A percentile compares a stretch with the other conserved stretches of the same genome.
Conservation (phyloP, 2,888 invertebrate species). For the Ceraclea dissimilis region DNA sequence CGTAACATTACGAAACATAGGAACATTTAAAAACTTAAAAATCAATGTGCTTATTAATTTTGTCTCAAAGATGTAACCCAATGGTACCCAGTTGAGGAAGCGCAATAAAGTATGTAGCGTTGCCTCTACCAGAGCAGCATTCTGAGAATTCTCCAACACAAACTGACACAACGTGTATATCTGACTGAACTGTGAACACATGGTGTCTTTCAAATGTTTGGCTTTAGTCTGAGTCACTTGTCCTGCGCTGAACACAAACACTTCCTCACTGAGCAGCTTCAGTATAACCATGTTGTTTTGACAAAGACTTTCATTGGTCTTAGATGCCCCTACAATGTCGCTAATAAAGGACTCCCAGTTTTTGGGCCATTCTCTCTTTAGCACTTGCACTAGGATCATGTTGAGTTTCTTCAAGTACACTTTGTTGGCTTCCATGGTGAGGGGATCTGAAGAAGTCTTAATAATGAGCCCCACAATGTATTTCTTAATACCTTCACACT, state of each 20-base stretch:
- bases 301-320: constrained; percentile 97
- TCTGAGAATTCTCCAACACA: constrained; percentile 96
- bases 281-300: constrained; percentile 99
- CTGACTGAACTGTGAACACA: constrained; percentile 98
- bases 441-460: constrained; percentile 91
- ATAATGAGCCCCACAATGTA: constrained; percentile 98
- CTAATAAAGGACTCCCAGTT: constrained; percentile 99
- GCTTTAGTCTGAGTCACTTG: constrained; percentile 99
- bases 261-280: constrained; percentile 95
- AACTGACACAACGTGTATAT: constrained; percentile 97
- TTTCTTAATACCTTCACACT: constrained; percentile 99
- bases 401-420: constrained; percentile 97
- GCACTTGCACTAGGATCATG: constrained; percentile 97
- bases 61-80: constrained; percentile 99
- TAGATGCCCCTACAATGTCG: constrained; percentile 98
- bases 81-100: constrained; percentile 99
- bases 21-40: constrained; percentile 95
- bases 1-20: constrained; percentile 96
- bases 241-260: constrained; percentile 97
- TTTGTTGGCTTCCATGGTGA: constrained; percentile 84
- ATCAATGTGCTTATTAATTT: constrained; percentile 90
- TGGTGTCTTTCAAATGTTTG: constrained; percentile 97
- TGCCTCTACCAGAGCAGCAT: constrained; percentile 90
- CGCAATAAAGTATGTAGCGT: constrained; percentile 93
- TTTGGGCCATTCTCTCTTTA: constrained; percentile 99